Evolutionary conservation across 2,797 vertebrate genomes (phyloP).

Genomic region (Carduelis carduelis): DNA sequence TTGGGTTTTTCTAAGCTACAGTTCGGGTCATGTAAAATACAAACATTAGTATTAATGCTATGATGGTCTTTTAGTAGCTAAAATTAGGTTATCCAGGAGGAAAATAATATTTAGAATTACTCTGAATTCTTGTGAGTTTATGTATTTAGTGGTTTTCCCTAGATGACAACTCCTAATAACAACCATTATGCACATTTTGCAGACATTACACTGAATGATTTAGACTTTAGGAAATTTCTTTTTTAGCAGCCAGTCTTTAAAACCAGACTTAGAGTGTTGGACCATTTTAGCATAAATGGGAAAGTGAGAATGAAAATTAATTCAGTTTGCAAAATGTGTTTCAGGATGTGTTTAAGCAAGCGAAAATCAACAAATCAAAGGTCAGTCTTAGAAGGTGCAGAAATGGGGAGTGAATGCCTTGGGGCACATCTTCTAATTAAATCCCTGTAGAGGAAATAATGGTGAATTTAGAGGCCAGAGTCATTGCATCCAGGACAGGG

Average conservation of each 20-base stretch:
- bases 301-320: slow-evolving; percentile 40
- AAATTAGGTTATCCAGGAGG: neutral
- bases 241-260: neutral
- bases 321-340: slow-evolving; percentile 28
- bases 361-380: slow-evolving; percentile 10
- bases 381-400: neutral
- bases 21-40: neutral
- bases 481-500: neutral
- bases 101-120: slow-evolving; percentile 17
- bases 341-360: slow-evolving; percentile 19
- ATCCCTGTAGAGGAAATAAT: neutral
- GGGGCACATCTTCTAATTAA: neutral
- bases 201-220: slow-evolving; percentile 23
- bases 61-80: neutral
- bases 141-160: slow-evolving; percentile 40
- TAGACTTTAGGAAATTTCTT: neutral
- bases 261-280: neutral
- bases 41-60: neutral
- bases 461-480: neutral
- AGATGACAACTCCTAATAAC: slow-evolving; percentile 16
- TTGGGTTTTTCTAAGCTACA: neutral
- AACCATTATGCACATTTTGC: slow-evolving; percentile 37
- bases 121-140: slow-evolving; percentile 5
- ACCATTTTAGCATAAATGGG: neutral
- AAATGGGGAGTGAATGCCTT: neutral